Base-by-base conservation (phyloP, 2,113 vertebrate species). In the Ophiodon elongatus region DNA sequence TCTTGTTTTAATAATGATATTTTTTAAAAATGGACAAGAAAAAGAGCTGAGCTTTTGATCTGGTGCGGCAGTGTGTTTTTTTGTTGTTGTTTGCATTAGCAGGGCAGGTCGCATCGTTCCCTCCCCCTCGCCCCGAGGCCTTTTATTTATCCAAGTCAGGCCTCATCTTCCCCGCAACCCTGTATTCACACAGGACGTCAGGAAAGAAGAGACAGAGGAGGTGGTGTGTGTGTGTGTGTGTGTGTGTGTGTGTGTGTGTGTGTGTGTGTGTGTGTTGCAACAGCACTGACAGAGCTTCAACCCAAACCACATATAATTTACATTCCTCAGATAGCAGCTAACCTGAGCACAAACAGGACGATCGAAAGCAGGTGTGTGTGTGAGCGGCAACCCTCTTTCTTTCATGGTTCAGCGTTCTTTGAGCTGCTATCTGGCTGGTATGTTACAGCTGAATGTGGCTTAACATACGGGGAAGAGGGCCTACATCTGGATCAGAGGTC, bases 321-420 rank as follows among this genome's bases (percentile, higher is more conserved):
- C 94, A 95, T 96, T 95, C 95, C 88, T 92, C 73, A 85, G 89
- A 94, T 95, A 87, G 91, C 93, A 86, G 89, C 92, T 86, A 91
- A 94, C 92, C 89, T 93, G 90, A 92, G 88, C 89, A 82, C 90
- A 94, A 93, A 93, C 89, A 92, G 89, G 66, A 76, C 85, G 76
- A 94, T 94, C 31, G 31, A 92, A 95, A 95, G 91, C 94, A 95
- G 94, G 95, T 96, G 93, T 94, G 93, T 94, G 94, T 89, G 83
- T n/a, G 3, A 66, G 81, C 50, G 27, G 80, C 76, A 50, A 35
- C 66, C 63, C 78, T 39, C 25, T 65, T 65, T 64, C 17, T 62
- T 72, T 57, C 64, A 25, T 6, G 74, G 23, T 75, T 83, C 77
- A 75, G 47, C 81, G 83, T 67, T 43, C 75, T 65, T 27, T 82